A percentile compares a stretch with the other conserved stretches of the same genome.
These are phyloP conservation scores for Hyla sarda DNA, from an alignment of 2,113 vertebrate species.

Conservation along the genomic window DNA sequence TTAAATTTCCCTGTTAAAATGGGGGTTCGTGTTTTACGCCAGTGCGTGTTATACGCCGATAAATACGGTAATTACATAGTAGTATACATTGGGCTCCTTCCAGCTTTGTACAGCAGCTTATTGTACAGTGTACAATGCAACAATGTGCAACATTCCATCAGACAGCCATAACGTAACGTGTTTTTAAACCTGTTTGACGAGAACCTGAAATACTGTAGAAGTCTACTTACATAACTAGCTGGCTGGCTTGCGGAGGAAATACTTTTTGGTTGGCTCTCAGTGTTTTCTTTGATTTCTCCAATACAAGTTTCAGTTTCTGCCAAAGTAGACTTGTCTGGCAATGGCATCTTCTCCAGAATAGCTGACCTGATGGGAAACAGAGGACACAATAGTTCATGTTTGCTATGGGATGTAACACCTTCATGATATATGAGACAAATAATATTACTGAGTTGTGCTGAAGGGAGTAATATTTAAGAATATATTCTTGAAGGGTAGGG, in stretches of 20 bases:
- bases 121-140: neutral
- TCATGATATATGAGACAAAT: neutral
- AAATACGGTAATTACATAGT: too few relatives aligned
- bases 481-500: neutral
- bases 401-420: neutral
- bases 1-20: too few relatives aligned
- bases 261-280: neutral
- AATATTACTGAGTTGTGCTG: neutral
- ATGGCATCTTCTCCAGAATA: slow-evolving; percentile 88
- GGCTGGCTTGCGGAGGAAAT: slow-evolving; percentile 60
- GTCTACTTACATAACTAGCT: slow-evolving; percentile 54
- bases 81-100: neutral
- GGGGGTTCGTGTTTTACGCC: too few relatives aligned
- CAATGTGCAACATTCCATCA: neutral
- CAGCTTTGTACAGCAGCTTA: neutral
- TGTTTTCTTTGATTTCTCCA: slow-evolving; percentile 51
- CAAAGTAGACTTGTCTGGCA: slow-evolving; percentile 73
- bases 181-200: too few relatives aligned
- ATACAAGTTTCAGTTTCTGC: slow-evolving; percentile 66
- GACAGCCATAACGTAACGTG: too few relatives aligned
- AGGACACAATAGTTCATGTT: neutral
- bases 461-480: neutral
- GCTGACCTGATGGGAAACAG: slow-evolving; percentile 74
- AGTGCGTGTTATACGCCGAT: too few relatives aligned
- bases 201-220: neutral